phyloP scores from a whole-genome alignment of 2,888 invertebrate genomes.

The Sesia apiformis region DNA sequence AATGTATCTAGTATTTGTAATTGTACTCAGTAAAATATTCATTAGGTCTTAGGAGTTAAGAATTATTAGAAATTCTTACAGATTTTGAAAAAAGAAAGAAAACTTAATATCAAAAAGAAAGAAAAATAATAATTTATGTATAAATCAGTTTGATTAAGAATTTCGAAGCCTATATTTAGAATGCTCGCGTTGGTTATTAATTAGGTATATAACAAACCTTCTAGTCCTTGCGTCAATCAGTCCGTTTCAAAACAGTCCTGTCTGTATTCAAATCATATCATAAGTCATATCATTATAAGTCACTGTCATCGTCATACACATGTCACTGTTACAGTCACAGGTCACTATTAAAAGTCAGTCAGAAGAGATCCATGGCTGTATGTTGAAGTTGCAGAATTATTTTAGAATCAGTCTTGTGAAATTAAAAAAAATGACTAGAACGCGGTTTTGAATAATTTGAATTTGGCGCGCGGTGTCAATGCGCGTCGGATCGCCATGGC shows the following conservation, averaged over 20 bases:
- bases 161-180: no score
- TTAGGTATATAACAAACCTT: no score
- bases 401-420: slow-evolving; percentile 19
- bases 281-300: slow-evolving; percentile 5
- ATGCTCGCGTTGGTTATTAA: no score
- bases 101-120: no score
- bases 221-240: background rate
- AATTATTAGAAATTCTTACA: no score
- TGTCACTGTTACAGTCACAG: slow-evolving; percentile 14
- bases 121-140: no score
- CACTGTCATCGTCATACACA: slow-evolving; percentile 13
- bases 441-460: slow-evolving; percentile 19
- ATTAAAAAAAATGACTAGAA: slow-evolving; percentile 44
- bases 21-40: no score
- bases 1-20: no score
- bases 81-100: no score
- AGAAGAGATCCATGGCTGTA: slow-evolving; percentile 9
- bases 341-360: slow-evolving; percentile 14
- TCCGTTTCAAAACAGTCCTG: slow-evolving; percentile 16
- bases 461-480: slow-evolving; percentile 34
- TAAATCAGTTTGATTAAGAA: no score
- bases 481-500: slow-evolving; percentile 51
- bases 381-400: background rate
- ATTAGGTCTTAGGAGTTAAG: no score
- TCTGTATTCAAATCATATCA: slow-evolving; percentile 30